Evolutionary conservation across 2,888 invertebrate species (phyloP), one percentile per base, ranked within the genome.

Genomic region (Thalpophila matura): DNA sequence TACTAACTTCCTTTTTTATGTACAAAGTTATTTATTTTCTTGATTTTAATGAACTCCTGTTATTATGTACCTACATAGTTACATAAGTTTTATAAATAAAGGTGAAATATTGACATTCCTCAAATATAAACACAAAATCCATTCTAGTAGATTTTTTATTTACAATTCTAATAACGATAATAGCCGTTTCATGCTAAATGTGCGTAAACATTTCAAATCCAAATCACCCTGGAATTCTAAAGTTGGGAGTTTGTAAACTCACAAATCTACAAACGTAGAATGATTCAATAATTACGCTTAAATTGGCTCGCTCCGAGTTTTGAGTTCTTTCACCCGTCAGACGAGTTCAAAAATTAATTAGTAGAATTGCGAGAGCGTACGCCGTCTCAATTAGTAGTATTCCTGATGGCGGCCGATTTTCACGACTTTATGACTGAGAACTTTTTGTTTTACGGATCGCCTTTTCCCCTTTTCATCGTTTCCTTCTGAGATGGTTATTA

Each of bases 261-360:
- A 53, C 62, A 65, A 66, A 76, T 69, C 66, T 71, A 83, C 85
- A 68, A 74, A 66, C 47, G 81, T 75, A 76, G 81, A 81, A 84
- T 85, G 84, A 86, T 88, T 85, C 79, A 81, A 81, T 88, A 86
- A 87, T 86, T 87, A 82, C 79, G 77, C 62, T 74, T 61, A 83
- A 87, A 86, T 86, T 87, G 83, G 83, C 67, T 73, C 43, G 58
- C 66, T 63, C 26, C 47, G 57, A 81, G 77, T 79, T 72, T 43
- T 35, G 62, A 81, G 77, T 80, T 85, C 81, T 80, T 82, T 80
- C 71, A 75, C 64, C 77, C 79, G 79, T 76, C 80, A 77, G 79
- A 45, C 54, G 76, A 84, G 82, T 88, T 89, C 88, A 89, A 87
- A 89, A 89, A 88, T 88, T 89, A 89, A 89, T 89, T 89, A 89